These are phyloP conservation scores for Chalcosyrphus nemorum DNA, from an alignment of 2,888 invertebrate species.

Conservation along the genomic window DNA sequence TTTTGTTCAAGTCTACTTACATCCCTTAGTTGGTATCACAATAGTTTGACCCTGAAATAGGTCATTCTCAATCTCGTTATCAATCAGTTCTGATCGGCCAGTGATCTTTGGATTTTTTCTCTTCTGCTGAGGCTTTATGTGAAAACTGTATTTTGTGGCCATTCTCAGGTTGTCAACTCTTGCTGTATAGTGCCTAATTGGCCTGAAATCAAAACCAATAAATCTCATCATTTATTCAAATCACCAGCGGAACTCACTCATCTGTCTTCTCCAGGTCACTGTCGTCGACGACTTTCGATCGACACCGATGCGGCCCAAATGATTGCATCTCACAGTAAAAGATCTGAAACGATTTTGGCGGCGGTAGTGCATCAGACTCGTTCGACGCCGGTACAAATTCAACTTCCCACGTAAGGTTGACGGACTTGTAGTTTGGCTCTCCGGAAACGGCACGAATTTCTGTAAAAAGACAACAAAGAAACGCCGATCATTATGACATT, in stretches of 20 bases:
- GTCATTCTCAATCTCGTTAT: constrained; percentile 81
- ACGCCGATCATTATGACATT: constrained; percentile 41
- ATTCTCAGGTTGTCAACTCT: constrained; percentile 88
- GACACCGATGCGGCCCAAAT: constrained; percentile 90
- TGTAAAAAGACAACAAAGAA: constrained; percentile 72
- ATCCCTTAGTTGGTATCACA: constrained; percentile 91
- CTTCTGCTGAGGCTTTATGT: constrained; percentile 86
- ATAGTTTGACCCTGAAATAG: constrained; percentile 85
- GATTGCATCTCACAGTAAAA: constrained; percentile 91
- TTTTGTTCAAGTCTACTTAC: constrained; percentile 84
- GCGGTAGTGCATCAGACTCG: constrained; percentile 79
- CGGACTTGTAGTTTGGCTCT: constrained; percentile 82
- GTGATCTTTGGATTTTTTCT: constrained; percentile 82
- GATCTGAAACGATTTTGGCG: constrained; percentile 86
- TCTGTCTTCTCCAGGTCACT: constrained; percentile 68
- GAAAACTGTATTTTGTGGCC: constrained; percentile 92
- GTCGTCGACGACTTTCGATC: constrained; percentile 83
- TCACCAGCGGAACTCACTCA: constrained; percentile 51
- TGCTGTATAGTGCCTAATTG: constrained; percentile 83
- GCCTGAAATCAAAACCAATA: constrained; percentile 69
- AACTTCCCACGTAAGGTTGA: constrained; percentile 82
- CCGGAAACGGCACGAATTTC: constrained; percentile 82
- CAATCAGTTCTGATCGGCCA: constrained; percentile 81
- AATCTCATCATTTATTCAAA: constrained; percentile 34
- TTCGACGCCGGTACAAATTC: constrained; percentile 79